Base-by-base conservation (phyloP, 2,888 invertebrate genomes). In the Thymelicus acteon region DNA sequence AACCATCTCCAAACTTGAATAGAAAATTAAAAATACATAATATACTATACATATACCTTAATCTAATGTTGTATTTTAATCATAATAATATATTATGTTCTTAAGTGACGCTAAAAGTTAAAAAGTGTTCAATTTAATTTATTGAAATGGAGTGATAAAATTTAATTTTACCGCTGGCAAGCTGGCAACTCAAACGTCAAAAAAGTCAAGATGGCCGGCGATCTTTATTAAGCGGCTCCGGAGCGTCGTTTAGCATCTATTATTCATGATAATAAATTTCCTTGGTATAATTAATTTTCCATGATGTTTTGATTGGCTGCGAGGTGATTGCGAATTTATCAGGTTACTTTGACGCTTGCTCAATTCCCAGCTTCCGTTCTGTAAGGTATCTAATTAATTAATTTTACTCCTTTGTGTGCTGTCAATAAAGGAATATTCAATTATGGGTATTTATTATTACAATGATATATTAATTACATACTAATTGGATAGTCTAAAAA, bases 191-290 rank as follows among this genome's bases (percentile, higher is more conserved):
- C 39, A n/a, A 19, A 60, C 58, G 69, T 69, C 63, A 69, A 69
- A 63, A 61, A 69, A 58, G 63, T 40, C 64, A 70, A 70, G 60
- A 70, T 70, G 70, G 70, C 60, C 64, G 58, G 19, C 49, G n/a
- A 62, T 68, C 54, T 64, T 63, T 69, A 64, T 60, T 69, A 69
- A 69, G 69, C 58, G 69, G 49, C 63, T 61, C 54, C 49, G 58
- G 62, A 58, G 62, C 49, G 60, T 61, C 63, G 58, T 49, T 63
- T 24, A 40, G 24, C 69, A 49, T 63, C 58, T 69, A 69, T 69
- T 69, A 69, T 69, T 69, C 63, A 69, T 69, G 63, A 69, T 69
- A 69, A 69, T 69, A 64, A 69, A 69, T 69, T 69, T 69, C 69
- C 63, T 69, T 58, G 48, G 48, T 49, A 69, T 69, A 64, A 69